These are phyloP conservation scores for Vannuccia rotundouncinata DNA, from an alignment of 2,888 invertebrate species.

Conservation along the genomic window DNA sequence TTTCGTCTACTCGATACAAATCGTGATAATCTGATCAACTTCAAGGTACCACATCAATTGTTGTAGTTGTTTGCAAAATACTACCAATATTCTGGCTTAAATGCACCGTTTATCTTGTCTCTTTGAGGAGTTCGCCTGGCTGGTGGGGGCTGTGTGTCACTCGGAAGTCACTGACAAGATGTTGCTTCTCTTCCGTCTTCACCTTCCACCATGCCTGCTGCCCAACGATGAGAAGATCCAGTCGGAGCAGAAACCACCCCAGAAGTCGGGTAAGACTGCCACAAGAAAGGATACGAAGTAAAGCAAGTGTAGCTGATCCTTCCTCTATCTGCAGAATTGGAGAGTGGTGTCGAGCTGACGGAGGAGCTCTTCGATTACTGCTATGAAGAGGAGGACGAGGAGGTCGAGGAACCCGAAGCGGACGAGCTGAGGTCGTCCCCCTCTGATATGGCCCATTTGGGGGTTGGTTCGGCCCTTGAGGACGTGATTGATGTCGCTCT, in stretches of 20 bases:
- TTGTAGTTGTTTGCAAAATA: no score
- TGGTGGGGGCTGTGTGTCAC: slow-evolving; percentile 71
- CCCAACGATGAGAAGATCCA: not conserved
- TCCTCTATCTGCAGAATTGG: not conserved
- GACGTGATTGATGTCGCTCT: not conserved
- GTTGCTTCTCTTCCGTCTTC: slow-evolving; percentile 78
- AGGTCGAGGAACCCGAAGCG: not conserved
- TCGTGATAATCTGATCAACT: slow-evolving; percentile 75
- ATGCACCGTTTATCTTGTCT: no score
- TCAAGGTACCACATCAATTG: no score
- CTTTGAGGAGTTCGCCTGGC: slow-evolving; percentile 70
- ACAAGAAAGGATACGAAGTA: no score
- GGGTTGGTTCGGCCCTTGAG: not conserved
- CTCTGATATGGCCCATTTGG: not conserved
- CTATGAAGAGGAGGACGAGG: not conserved
- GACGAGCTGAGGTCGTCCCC: not conserved
- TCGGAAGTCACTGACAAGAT: slow-evolving; percentile 74
- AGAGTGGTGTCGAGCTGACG: slow-evolving; percentile 23
- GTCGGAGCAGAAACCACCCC: not conserved
- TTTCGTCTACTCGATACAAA: slow-evolving; percentile 77
- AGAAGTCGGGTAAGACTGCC: not conserved
- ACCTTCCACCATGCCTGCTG: slow-evolving; percentile 64
- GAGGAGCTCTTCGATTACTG: slow-evolving; percentile 31
- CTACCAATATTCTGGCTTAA: no score
- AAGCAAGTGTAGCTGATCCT: no score